Base-by-base conservation (phyloP, 2,888 invertebrate genomes). In the Catocala sponsa region DNA sequence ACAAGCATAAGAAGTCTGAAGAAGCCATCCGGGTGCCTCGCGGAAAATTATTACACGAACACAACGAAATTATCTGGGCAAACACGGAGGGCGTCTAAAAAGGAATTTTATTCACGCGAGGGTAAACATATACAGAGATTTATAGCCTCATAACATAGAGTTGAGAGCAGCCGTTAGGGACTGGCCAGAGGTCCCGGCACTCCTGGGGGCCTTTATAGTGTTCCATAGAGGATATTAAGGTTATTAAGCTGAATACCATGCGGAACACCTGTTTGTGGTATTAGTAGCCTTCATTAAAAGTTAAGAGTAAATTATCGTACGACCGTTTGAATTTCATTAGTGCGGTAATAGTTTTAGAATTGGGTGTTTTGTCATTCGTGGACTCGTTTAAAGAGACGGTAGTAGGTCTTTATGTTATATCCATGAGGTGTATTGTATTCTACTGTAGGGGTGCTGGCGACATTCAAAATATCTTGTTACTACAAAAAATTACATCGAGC, bases 101-200 rank as follows among this genome's bases (percentile, higher is more conserved):
- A 78, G 68, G 70, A 68, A 80, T 75, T 78, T 78, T 75, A 78
- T 78, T 80, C 70, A 69, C 68, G 70, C 58, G 48, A 41, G 32
- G 68, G 68, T 68, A 76, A 73, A 79, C 70, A 77, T 80, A 81
- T 80, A 85, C 79, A 79, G 76, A 81, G 86, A 86, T 86, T 86
- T 87, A 86, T 83, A 72, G 76, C 61, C 79, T 85, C 84, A 86
- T 86, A 86, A 86, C 79, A 75, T 68, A 78, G 66, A 74, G 76
- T 72, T 76, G 73, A 79, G 72, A 65, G 81, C 68, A 68, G 73
- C 83, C 79, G 82, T 81, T 80, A 85, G 82, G 78, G 74, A 78
- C 72, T 78, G 78, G 65, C 72, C 79, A 76, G 73, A 72, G 77
- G 72, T 66, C 77, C 57, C 71, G 72, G 65, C 76, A 65, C 78